Conservation (phyloP, 2,888 invertebrate species). For the Caenorhabditis sp. region DNA sequence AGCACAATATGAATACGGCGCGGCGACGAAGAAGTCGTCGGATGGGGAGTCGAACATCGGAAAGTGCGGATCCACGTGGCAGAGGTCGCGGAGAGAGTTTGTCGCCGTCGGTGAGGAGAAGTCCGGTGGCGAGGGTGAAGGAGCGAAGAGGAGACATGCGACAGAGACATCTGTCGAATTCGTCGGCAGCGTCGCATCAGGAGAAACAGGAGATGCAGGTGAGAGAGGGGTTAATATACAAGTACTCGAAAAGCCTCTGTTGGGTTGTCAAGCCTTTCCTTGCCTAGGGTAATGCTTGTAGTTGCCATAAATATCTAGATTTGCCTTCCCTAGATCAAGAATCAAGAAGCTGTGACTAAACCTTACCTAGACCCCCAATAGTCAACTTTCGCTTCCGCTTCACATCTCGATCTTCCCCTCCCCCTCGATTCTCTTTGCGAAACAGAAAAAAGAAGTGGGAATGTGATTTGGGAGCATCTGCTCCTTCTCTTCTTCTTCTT, state of each 20-base stretch:
- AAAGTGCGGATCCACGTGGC: constrained; percentile 50
- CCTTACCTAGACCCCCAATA: no score
- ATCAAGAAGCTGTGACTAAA: no score
- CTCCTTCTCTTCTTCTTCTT: no score
- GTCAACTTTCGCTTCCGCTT: no score
- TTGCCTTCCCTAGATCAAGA: no score
- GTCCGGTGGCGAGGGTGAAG: constrained; percentile 80
- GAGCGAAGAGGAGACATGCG: constrained; percentile 70
- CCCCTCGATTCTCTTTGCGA: no score
- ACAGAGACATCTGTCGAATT: constrained; percentile 64
- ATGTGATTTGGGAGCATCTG: constrained; percentile 15
- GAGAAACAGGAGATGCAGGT: constrained; percentile 51
- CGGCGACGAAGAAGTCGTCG: constrained; percentile 55
- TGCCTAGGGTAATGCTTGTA: no score
- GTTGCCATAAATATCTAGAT: no score
- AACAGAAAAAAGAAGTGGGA: constrained; percentile 13
- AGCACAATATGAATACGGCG: constrained; percentile 43
- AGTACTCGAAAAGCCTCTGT: no score
- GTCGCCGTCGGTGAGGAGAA: constrained; percentile 79
- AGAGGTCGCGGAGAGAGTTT: constrained; percentile 62
- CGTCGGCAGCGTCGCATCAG: constrained; percentile 63
- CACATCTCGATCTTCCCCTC: no score
- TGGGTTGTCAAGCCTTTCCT: no score
- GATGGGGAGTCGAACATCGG: constrained; percentile 40
- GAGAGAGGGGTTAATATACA: not conserved